Conservation (phyloP, 2,113 vertebrate species). For the Cnemophilus loriae region DNA sequence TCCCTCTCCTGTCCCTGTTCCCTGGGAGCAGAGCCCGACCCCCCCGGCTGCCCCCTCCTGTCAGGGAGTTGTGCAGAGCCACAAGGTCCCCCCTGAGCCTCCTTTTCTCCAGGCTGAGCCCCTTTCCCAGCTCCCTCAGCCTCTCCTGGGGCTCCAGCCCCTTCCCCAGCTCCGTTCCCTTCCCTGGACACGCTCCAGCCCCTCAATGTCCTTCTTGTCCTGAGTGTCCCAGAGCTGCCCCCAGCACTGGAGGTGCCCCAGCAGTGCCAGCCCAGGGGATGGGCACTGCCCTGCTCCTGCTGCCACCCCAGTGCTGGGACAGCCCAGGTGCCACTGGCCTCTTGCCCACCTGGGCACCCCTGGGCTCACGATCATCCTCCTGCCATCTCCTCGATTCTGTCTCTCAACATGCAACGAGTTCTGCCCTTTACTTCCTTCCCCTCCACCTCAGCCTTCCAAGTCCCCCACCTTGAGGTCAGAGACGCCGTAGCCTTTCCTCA, state of each 20-base stretch:
- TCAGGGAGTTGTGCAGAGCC: not conserved
- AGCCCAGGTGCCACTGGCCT: not conserved
- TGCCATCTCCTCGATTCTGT: not conserved
- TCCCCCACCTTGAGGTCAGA: constrained; percentile 86
- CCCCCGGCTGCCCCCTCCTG: not conserved
- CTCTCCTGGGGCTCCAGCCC: rapidly evolving
- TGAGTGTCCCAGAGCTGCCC: not conserved
- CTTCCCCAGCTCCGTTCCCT: not conserved
- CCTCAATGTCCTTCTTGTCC: not conserved
- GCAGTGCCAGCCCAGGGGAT: not conserved
- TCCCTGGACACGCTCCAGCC: rapidly evolving
- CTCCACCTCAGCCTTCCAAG: not conserved
- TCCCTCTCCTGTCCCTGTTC: not conserved
- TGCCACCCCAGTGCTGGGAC: not conserved
- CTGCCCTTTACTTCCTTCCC: not conserved
- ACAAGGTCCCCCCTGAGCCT: not conserved
- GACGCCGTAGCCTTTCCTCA: constrained; percentile 86
- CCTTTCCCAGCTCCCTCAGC: not conserved
- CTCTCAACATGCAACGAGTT: not conserved
- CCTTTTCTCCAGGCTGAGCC: not conserved
- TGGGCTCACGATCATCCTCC: rapidly evolving
- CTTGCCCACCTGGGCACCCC: not conserved
- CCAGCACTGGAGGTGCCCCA: not conserved
- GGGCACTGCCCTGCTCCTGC: not conserved
- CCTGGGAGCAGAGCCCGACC: not conserved